Conservation (phyloP, 1,140 invertebrate genomes). For the Diabrotica virgifera region DNA sequence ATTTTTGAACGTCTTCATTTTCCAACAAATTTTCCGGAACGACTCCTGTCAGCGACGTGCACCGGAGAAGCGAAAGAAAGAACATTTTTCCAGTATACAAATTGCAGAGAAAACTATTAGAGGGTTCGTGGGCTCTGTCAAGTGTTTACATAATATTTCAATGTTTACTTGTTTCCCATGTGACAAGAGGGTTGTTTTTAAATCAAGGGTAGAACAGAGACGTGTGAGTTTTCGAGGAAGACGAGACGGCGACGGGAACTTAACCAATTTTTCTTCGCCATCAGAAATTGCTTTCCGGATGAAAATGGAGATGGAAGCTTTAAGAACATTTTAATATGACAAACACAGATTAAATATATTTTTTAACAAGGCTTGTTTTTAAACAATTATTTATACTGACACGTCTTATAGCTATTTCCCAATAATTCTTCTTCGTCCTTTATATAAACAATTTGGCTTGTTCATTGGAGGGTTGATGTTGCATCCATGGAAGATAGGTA, state of each 20-base stretch:
- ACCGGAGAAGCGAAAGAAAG: not conserved
- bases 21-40: not conserved
- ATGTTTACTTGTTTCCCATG: slow-evolving; percentile 27
- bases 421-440: no score
- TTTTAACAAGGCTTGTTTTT: no score
- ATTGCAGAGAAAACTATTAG: slow-evolving; percentile 15
- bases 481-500: no score
- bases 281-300: no score
- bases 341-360: no score
- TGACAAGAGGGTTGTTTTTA: slow-evolving; percentile 18
- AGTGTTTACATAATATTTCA: slow-evolving; percentile 33
- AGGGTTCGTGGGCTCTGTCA: slow-evolving; percentile 21
- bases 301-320: no score
- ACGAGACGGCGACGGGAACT: not conserved
- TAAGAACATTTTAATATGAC: no score
- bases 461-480: no score
- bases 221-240: not conserved
- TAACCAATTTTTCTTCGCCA: not conserved
- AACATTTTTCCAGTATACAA: slow-evolving; percentile 1
- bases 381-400: no score
- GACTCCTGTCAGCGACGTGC: slow-evolving; percentile 1
- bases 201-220: slow-evolving; percentile 18
- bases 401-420: no score
- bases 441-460: no score
- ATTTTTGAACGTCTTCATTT: no score